Evolutionary conservation across 2,113 vertebrate species (phyloP), one percentile per base, ranked within the genome.

Genomic region (Oreochromis niloticus): DNA sequence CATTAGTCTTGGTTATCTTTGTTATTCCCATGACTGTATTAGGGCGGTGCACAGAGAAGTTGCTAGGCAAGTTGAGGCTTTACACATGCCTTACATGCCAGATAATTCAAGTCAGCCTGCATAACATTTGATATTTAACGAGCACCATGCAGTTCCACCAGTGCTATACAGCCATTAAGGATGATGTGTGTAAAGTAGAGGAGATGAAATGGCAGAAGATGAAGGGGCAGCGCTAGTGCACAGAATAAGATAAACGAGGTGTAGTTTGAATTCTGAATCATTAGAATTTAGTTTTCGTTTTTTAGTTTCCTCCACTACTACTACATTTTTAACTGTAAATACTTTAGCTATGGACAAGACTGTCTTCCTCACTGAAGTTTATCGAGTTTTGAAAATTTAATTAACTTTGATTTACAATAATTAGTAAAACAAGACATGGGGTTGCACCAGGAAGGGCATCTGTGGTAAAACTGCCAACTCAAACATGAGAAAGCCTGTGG

Each of bases 241-340:
- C 9, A 50, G 24, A 30, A 75, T 30, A 32, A 75, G 68, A 48
- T 46, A 46, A 73, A 73, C 13, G 10, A 48, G 22, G 4, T 6
- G 6, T 73, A 27, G 41, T 73, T 73, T 73, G 0, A 27, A 46
- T 73, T 73, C 1, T 0, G 22, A 46, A 27, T 30, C 41, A 17
- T n/a, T 36, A n/a, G 61, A n/a, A 66, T 66, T 66, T 39, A 5
- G 0, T 66, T 36, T 19, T n/a, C 0, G 17, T 66, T 66, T 66
- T 41, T 41, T 68, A 1, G 66, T 43, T 24, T 43, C 66, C 0
- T 16, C n/a, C 4, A 27, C n/a, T 27, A 43, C n/a, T 41, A 0
- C 5, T 71, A 1, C 66, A 6, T 16, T 71, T 39, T 39, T 2
- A 41, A 41, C 63, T 2, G 63, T 14, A 41, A 68, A 41, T 24